Percentiles rank a stretch among this genome's conserved stretches.
Evolutionary conservation across 2,113 vertebrate species (phyloP).

Genomic region (Nesoenas mayeri): DNA sequence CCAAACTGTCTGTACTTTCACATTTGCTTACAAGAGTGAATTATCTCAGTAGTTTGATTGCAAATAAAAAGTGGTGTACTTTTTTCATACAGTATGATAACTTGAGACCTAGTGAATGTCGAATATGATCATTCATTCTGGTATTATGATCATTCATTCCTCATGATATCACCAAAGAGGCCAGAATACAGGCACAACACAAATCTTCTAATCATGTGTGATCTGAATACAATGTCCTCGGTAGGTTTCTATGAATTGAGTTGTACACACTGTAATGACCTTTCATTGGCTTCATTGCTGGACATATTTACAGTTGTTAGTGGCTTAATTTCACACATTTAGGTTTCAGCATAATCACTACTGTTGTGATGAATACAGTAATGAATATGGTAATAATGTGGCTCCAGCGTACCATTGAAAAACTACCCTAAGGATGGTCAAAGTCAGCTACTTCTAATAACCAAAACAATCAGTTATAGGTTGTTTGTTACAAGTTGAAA

Average conservation of each 20-base stretch:
- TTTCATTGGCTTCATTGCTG: constrained; percentile 48
- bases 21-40: neutral
- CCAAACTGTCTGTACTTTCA: neutral
- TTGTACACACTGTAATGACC: neutral
- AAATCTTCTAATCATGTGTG: neutral
- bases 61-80: neutral
- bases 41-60: neutral
- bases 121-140: neutral
- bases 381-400: constrained; percentile 62
- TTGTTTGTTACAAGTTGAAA: constrained; percentile 28
- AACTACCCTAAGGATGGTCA: neutral
- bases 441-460: constrained; percentile 39
- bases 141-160: neutral
- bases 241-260: neutral
- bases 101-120: neutral
- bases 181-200: neutral
- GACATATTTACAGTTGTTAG: constrained; percentile 61
- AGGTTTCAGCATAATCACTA: constrained; percentile 64
- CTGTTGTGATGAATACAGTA: constrained; percentile 60
- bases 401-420: neutral
- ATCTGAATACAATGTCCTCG: neutral
- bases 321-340: constrained; percentile 72
- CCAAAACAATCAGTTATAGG: neutral
- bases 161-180: neutral
- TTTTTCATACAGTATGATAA: neutral